These are phyloP conservation scores for Schizopygopsis malacanthus DNA, from an alignment of 2,797 vertebrate species.

Conservation along the genomic window DNA sequence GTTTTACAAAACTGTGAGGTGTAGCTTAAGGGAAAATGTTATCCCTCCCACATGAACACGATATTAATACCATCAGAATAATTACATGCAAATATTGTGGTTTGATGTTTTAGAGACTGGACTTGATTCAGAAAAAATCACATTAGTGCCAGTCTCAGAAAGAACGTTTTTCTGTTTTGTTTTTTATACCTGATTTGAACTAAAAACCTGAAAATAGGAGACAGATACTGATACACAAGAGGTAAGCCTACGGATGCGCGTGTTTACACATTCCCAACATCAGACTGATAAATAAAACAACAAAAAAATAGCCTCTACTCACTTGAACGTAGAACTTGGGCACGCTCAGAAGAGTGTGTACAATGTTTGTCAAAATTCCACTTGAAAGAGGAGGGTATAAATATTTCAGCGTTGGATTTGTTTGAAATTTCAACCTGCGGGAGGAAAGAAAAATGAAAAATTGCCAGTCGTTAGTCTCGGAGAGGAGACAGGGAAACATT, in stretches of 20 bases:
- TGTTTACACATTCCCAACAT: constrained; percentile 24
- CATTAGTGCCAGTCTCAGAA: constrained; percentile 13
- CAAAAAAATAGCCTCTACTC: constrained; percentile 63
- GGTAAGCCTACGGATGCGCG: background rate
- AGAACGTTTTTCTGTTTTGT: background rate
- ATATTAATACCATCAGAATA: constrained; percentile 74
- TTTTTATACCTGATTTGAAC: background rate
- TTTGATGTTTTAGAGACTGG: constrained; percentile 73
- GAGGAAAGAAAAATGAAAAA: constrained; percentile 35
- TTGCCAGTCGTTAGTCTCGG: background rate
- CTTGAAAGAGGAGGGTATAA: constrained; percentile 94
- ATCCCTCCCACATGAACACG: constrained; percentile 71
- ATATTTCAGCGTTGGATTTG: constrained; percentile 93
- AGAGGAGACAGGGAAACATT: background rate
- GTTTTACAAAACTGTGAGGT: constrained; percentile 41
- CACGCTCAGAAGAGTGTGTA: constrained; percentile 89
- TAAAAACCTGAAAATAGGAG: constrained; percentile 2
- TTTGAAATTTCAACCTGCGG: constrained; percentile 89
- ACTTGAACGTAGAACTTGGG: constrained; percentile 98
- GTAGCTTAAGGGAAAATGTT: constrained; percentile 69
- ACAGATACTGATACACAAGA: constrained; percentile 7
- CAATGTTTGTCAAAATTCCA: constrained; percentile 90
- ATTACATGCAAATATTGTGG: constrained; percentile 72
- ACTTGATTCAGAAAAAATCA: constrained; percentile 14
- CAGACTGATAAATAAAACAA: constrained; percentile 28